Evolutionary conservation across 2,888 invertebrate genomes (phyloP).

Genomic region (Esperia sulphurella): DNA sequence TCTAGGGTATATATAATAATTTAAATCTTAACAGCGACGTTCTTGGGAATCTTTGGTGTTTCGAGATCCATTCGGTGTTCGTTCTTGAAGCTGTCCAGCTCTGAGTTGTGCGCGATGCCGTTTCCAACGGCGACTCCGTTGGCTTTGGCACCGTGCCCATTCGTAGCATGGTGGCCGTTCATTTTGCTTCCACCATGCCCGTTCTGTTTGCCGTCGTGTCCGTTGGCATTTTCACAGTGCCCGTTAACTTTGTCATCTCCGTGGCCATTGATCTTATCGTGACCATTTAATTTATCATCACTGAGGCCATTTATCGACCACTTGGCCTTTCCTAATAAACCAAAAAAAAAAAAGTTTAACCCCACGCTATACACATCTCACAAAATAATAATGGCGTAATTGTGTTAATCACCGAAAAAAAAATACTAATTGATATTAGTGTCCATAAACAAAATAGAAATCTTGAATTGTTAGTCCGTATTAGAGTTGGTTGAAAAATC

Average conservation of each 20-base stretch:
- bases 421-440: slow-evolving; percentile 6
- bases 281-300: slow-evolving; percentile 15
- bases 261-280: slow-evolving; percentile 17
- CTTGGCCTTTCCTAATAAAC: slow-evolving; percentile 62
- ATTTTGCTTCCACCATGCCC: slow-evolving; percentile 28
- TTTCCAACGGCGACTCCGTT: slow-evolving; percentile 26
- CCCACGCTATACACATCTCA: slow-evolving; percentile 34
- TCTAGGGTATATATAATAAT: slow-evolving; percentile 37
- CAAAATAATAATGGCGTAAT: slow-evolving; percentile 57
- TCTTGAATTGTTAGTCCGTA: slow-evolving; percentile 46
- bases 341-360: slow-evolving; percentile 33
- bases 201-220: slow-evolving; percentile 29
- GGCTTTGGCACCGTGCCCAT: slow-evolving; percentile 22
- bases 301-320: slow-evolving; percentile 22
- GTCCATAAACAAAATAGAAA: slow-evolving; percentile 14
- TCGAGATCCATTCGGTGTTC: slow-evolving; percentile 54
- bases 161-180: slow-evolving; percentile 22
- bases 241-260: slow-evolving; percentile 15
- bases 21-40: slow-evolving; percentile 69
- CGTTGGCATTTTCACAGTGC: slow-evolving; percentile 26
- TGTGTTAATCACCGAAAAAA: slow-evolving; percentile 43
- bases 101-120: slow-evolving; percentile 21
- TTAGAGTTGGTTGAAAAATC: slow-evolving; percentile 49
- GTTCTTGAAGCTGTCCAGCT: slow-evolving; percentile 36
- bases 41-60: slow-evolving; percentile 71